A percentile compares a stretch with the other conserved stretches of the same genome.
These are phyloP conservation scores for Cheilosia vulpina DNA, from an alignment of 2,888 invertebrate species.

Conservation along the genomic window DNA sequence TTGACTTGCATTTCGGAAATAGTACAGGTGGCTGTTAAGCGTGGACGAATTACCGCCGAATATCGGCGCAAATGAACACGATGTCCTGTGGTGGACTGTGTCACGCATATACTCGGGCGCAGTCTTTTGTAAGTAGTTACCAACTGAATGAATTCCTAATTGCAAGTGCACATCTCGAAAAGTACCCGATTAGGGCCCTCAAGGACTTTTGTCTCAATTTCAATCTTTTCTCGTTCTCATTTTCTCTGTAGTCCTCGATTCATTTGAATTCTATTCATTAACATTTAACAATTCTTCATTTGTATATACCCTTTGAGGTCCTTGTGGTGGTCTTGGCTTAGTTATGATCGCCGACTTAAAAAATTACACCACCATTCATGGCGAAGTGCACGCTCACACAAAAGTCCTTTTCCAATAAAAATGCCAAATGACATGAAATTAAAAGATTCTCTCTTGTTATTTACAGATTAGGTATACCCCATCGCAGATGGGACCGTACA, in stretches of 20 bases:
- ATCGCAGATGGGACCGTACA: constrained; percentile 3
- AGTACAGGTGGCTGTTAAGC: constrained; percentile 50
- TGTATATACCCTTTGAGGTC: constrained; percentile 47
- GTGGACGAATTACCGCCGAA: neutral
- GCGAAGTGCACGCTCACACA: constrained; percentile 1
- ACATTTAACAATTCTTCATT: constrained; percentile 68
- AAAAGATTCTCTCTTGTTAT: constrained; percentile 72
- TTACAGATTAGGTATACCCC: constrained; percentile 59
- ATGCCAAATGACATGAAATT: constrained; percentile 72
- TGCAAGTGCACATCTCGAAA: constrained; percentile 54
- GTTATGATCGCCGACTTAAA: constrained; percentile 77
- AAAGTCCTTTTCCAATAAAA: constrained; percentile 66
- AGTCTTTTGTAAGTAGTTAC: no score
- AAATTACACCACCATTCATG: constrained; percentile 78
- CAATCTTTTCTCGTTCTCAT: constrained; percentile 6
- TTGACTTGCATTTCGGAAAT: constrained; percentile 65
- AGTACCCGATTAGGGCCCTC: constrained; percentile 45
- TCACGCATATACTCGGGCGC: no score
- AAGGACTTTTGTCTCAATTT: constrained; percentile 40
- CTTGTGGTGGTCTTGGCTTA: constrained; percentile 64
- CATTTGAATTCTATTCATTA: constrained; percentile 76
- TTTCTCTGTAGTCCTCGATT: constrained; percentile 53
- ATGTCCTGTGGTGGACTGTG: constrained; percentile 9
- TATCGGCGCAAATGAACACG: neutral
- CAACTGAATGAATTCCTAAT: constrained; percentile 59